Evolutionary conservation across 1,140 invertebrate species (phyloP), one percentile per base, ranked within the genome.

Genomic region (Cherax destructor): DNA sequence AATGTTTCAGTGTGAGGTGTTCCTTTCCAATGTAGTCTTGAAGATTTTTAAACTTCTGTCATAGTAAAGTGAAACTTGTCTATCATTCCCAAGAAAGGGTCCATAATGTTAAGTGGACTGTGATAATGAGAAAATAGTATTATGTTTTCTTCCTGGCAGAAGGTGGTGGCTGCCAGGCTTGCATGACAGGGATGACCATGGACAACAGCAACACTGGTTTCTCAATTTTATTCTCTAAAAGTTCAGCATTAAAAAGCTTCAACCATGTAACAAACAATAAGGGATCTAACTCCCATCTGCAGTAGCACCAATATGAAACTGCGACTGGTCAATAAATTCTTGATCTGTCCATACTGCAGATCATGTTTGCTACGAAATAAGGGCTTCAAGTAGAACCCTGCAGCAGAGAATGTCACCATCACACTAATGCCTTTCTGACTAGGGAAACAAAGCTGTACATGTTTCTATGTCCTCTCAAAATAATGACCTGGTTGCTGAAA

Each of bases 401-500:
- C 80, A 24, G 80, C 80, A 11, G 80, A 83, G 56, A 83, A 83
- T 11, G 80, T 83, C 80, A 83, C n/a, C 61, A 83, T 83, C 52
- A 50, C 52, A 24, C 52, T 24, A 7, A 18, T 13, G 13, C 56
- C 80, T 30, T 41, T 50, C 3, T 10, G 7, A 2, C 11, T 21
- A 16, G 52, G 0, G 13, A 13, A 24, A 50, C 61, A 24, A 83
- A 61, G 41, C 80, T 61, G 56, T 83, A 83, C 11, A 47, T 11
- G 21, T 83, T 83, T 11, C 24, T 61, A 11, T 18, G 10, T 30
- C 80, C 80, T 13, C 80, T n/a, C 3, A 4, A 6, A 61, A 65
- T 30, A 1, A n/a, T 61, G 24, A 83, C 56, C 52, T 83, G 47
- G 3, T 1, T 59, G 0, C 47, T 11, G 52, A 61, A 2, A 21